Evolutionary conservation across 30 jellyfish, hydroid and myxozoan genomes (phyloP).

Genomic region (Morbakka virulenta): DNA sequence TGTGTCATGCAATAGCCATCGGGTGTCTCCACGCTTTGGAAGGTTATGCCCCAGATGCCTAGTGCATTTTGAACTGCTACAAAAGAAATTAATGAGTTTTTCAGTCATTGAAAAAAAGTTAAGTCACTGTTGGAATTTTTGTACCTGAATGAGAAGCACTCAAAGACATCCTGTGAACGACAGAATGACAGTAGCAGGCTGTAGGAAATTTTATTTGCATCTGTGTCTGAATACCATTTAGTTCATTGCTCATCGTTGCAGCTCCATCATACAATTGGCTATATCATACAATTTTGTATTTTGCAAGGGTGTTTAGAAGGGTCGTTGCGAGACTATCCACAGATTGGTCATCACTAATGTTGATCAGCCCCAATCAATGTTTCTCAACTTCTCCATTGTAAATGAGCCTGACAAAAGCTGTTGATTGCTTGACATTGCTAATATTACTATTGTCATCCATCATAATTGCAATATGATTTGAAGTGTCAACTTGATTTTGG

Average conservation of each 20-base stretch:
- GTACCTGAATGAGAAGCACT: constrained; percentile 29
- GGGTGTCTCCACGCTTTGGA: constrained; percentile 40
- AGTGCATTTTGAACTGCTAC: constrained; percentile 30
- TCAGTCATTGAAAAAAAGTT: constrained; percentile 23
- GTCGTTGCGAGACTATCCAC: constrained; percentile 37
- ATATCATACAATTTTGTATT: no score
- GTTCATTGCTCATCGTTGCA: constrained; percentile 56
- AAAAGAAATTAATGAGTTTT: constrained; percentile 21
- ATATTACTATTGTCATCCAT: constrained; percentile 64
- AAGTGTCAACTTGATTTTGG: constrained; percentile 17
- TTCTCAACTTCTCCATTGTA: constrained; percentile 34
- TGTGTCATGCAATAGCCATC: constrained; percentile 31
- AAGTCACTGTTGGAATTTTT: constrained; percentile 19
- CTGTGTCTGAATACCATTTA: constrained; percentile 44
- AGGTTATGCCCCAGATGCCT: constrained; percentile 31
- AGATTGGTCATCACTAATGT: constrained; percentile 49
- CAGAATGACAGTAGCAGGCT: constrained; percentile 44
- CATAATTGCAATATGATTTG: constrained; percentile 25
- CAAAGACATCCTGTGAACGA: constrained; percentile 38
- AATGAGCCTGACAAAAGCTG: no score
- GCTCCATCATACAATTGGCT: no score
- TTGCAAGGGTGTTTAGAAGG: no score
- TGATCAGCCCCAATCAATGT: constrained; percentile 32
- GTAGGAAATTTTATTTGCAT: no score
- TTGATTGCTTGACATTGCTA: no score